Percentiles rank a stretch among this genome's conserved stretches.
Conservation (phyloP, 30 jellyfish, hydroid and myxozoan species). For the Nemopilema nomurai region DNA sequence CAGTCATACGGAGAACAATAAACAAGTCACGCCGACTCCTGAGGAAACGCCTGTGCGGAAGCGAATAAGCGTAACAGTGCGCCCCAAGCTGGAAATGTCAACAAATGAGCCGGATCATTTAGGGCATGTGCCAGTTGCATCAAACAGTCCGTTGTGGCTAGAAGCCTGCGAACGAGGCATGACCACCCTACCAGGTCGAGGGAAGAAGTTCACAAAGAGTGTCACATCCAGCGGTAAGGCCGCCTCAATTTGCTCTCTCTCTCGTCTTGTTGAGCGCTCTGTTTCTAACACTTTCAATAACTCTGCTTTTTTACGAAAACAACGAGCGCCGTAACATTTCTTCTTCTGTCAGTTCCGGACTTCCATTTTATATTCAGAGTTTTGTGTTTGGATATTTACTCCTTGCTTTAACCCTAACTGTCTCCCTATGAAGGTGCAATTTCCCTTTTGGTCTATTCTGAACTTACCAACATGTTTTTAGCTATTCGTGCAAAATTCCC, state of each 20-base stretch:
- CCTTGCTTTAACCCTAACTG: too few species aligned
- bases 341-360: too few species aligned
- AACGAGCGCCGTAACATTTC: too few species aligned
- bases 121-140: constrained; percentile 57
- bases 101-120: constrained; percentile 13
- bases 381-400: too few species aligned
- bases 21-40: background rate
- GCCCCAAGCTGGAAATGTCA: constrained; percentile 46
- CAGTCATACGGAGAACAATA: constrained; percentile 15
- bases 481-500: background rate
- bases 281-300: background rate
- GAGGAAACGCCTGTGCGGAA: constrained; percentile 48
- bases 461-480: too few species aligned
- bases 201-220: constrained; percentile 29
- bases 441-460: too few species aligned
- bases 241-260: background rate
- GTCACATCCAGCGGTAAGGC: constrained; percentile 1
- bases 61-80: constrained; percentile 50
- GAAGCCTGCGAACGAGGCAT: constrained; percentile 73
- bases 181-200: constrained; percentile 81
- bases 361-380: too few species aligned
- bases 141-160: constrained; percentile 62
- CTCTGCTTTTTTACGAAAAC: too few species aligned
- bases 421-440: too few species aligned
- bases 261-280: background rate